Base-by-base conservation (phyloP, 2,113 vertebrate genomes). In the Aythya baeri region DNA sequence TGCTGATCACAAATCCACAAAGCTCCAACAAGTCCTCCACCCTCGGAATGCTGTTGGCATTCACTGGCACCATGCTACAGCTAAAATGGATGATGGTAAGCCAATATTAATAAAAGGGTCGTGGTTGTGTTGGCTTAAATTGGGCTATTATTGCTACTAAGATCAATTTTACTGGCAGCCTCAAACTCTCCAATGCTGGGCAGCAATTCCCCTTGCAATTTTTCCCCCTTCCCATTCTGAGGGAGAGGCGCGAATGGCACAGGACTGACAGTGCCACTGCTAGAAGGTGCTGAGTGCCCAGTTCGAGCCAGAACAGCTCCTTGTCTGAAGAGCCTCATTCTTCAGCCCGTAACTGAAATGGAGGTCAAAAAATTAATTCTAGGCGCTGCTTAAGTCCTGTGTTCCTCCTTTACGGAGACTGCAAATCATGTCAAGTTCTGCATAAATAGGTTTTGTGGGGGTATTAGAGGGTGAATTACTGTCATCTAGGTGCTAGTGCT, bases 371-470 rank as follows among this genome's bases (percentile, higher is more conserved):
- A 94, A 91, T 91, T 82, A 93, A 96, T 96, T 91, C 77, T 77
- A 85, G 74, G 63, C 68, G 70, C 81, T 83, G 70, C 66, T 87
- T 41, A 87, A 92, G 50, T 85, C 89, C 92, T 91, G 17, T 49
- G 88, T 85, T 96, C 59, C 81, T 92, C 74, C 72, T 94, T 94
- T 87, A 81, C 21, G 0, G 73, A 88, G 86, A 46, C 83, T 83
- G 94, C 86, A 96, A 96, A 95, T 95, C 96, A 96, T 85, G 96
- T 93, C 91, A 80, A 41, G 88, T 71, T 94, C 93, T 93, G 95
- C 91, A 93, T 68, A 94, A 95, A 92, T 83, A 91, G 92, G 86
- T 96, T 96, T 97, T 90, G 88, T 27, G 94, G 81, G 62, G 88
- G 71, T 80, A 96, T 91, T 94, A 96, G 68, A 95, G 82, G 72